Evolutionary conservation across 2,113 vertebrate species (phyloP).

Genomic region (Laticauda laticaudata): DNA sequence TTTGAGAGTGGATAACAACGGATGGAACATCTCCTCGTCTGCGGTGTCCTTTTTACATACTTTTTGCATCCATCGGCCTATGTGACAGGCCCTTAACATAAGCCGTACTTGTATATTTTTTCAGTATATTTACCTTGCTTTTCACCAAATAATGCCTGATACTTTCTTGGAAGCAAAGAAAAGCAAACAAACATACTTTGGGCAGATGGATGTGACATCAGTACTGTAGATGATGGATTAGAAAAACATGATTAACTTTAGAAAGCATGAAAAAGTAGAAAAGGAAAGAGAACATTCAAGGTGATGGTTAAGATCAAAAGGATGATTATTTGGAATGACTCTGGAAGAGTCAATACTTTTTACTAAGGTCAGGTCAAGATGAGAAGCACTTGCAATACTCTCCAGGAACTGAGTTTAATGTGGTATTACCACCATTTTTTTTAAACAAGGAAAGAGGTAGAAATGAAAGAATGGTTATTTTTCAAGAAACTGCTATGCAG

Average conservation of each 20-base stretch:
- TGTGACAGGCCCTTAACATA: background rate
- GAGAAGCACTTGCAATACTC: background rate
- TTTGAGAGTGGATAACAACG: too few species aligned
- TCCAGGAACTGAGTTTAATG: background rate
- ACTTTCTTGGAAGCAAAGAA: background rate
- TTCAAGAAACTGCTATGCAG: background rate
- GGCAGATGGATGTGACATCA: background rate
- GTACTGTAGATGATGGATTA: background rate
- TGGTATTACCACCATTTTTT: background rate
- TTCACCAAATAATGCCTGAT: background rate
- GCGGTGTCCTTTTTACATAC: background rate
- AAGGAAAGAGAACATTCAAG: background rate
- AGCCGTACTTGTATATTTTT: background rate
- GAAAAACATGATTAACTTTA: background rate
- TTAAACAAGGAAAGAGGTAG: background rate
- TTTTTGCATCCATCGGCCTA: too few species aligned
- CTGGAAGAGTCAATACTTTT: background rate
- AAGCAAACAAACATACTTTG: background rate
- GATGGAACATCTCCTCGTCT: too few species aligned
- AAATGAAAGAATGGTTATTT: background rate
- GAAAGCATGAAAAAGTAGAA: background rate
- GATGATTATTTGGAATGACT: background rate
- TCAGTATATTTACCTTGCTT: background rate
- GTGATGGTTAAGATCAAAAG: background rate
- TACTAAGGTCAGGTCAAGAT: background rate